Percentiles rank a stretch among this genome's conserved stretches.
Evolutionary conservation across 2,113 vertebrate species (phyloP).

Genomic region (Gambusia affinis): DNA sequence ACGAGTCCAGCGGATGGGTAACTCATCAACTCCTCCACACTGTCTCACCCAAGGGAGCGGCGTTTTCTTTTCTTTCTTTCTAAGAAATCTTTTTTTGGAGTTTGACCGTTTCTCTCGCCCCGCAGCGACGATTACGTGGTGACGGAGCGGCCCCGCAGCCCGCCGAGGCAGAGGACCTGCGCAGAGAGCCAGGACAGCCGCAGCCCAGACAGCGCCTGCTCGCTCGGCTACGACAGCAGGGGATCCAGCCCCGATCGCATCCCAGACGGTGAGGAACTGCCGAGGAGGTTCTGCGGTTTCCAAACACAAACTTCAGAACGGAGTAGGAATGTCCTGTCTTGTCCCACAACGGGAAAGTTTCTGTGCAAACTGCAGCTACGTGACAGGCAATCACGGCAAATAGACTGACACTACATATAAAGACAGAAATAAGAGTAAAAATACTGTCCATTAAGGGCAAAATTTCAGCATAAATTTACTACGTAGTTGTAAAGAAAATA

Average conservation of each 20-base stretch:
- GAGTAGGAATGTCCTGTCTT: no score
- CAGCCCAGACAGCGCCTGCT: constrained; percentile 92
- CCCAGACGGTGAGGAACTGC: constrained; percentile 80
- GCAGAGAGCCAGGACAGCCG: constrained; percentile 82
- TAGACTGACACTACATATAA: no score
- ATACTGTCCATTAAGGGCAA: no score
- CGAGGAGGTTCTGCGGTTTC: background rate
- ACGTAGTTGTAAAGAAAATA: no score
- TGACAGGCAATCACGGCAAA: no score
- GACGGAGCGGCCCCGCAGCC: constrained; percentile 79
- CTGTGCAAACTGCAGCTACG: no score
- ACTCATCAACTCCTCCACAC: background rate
- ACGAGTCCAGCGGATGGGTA: constrained; percentile 76
- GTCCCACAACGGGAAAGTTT: no score
- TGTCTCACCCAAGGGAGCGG: background rate
- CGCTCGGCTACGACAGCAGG: constrained; percentile 88
- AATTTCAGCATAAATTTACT: no score
- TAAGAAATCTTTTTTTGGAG: background rate
- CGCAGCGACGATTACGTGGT: constrained; percentile 86
- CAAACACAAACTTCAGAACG: no score
- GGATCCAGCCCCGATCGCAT: constrained; percentile 87
- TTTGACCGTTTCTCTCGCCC: constrained; percentile 7
- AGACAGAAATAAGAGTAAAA: no score
- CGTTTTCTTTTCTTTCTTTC: no score
- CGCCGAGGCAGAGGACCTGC: constrained; percentile 66